Base-by-base conservation (phyloP, 2,113 vertebrate genomes). In the Boleophthalmus pectinirostris region DNA sequence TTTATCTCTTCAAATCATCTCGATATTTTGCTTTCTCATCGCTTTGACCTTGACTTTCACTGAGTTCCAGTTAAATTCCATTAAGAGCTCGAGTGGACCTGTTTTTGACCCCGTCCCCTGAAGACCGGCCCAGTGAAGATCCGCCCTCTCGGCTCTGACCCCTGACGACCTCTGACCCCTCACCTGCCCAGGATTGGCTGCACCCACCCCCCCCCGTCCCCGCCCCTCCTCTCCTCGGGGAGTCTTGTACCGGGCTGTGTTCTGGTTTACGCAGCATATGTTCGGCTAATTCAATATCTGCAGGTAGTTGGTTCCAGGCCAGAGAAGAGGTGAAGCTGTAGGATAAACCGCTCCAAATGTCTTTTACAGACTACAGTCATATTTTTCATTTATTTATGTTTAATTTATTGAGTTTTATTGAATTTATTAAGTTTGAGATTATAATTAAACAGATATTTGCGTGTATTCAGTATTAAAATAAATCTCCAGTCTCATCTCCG, bases 251-350 rank as follows among this genome's bases (percentile, higher is more conserved):
- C 1, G 4, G 25, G 24, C 58, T 9, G 25, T 61, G 58, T 21
- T 38, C 9, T 21, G 35, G 61, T 64, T 61, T 21, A n/a, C 10
- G 18, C 29, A 43, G 61, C 61, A 64, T 64, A 64, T 64, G 61
- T 64, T 2, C 61, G 13, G 61, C 3, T n/a, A 20, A 33, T 64
- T 43, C 33, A 5, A 33, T 18, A 18, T 64, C 61, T 38, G 61
- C 61, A 64, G 61, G 61, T 38, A 12, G 61, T 64, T 64, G 61
- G 33, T 64, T 35, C 11, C 10, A n/a, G 35, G 61, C 61, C 61
- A 64, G 33, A 64, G 61, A 63, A 8, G 14, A 38, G 61, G 15
- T 9, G 15, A 61, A 1, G 25, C 25, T 33, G 15, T 9, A 12
- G 53, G 53, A 18, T 1, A 7, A 53, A 53, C 51, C 3, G 46